phyloP scores from a whole-genome alignment of 2,888 invertebrate genomes.

The Salticus scenicus region DNA sequence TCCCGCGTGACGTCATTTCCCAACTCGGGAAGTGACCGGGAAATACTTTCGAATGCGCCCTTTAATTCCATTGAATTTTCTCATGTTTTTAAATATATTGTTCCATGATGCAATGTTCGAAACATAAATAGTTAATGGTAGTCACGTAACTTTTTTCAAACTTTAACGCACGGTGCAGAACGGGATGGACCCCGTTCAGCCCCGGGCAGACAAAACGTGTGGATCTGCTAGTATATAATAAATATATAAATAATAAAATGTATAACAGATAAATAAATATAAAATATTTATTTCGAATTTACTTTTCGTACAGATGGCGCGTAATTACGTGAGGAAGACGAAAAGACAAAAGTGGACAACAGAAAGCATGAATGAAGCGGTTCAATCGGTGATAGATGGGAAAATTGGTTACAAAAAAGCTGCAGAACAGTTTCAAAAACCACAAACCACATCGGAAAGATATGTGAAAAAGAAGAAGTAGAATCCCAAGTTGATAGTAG shows the following conservation, averaged over 20 bases:
- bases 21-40: too few relatives aligned
- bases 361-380: neutral
- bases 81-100: neutral
- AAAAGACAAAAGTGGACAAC: neutral
- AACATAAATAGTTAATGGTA: too few relatives aligned
- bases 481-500: neutral
- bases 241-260: too few relatives aligned
- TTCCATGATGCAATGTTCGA: neutral
- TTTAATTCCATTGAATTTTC: neutral
- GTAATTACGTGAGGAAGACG: neutral
- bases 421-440: neutral
- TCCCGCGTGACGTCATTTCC: too few relatives aligned
- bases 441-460: neutral
- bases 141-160: too few relatives aligned
- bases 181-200: neutral
- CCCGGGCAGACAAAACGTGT: neutral
- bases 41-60: too few relatives aligned
- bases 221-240: neutral
- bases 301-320: neutral
- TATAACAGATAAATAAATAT: too few relatives aligned
- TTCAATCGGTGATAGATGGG: neutral
- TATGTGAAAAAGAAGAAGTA: neutral
- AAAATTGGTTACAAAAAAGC: neutral
- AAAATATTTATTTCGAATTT: neutral
- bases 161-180: neutral